A percentile compares a stretch with the other conserved stretches of the same genome.
Conservation (phyloP, 2,888 invertebrate genomes). For the Amorpha juglandis region DNA sequence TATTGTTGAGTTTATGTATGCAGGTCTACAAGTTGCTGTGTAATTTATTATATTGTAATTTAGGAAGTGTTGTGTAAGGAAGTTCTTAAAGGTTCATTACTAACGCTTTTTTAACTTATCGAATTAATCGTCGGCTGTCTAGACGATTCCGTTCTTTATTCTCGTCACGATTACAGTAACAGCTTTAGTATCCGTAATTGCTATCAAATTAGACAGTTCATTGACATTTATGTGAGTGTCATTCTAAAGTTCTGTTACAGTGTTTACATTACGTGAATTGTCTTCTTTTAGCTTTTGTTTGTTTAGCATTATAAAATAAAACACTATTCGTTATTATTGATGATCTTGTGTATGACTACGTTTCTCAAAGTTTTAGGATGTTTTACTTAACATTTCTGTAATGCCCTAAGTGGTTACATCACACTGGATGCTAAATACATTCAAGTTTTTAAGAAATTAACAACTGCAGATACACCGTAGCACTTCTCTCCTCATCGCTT, state of each 20-base stretch:
- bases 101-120: conserved; percentile 14
- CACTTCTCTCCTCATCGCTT: too few species aligned
- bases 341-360: too few species aligned
- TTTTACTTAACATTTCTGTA: too few species aligned
- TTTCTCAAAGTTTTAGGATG: too few species aligned
- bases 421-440: too few species aligned
- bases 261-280: neutral
- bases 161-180: conserved; percentile 18
- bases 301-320: neutral
- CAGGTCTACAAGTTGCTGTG: neutral
- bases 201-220: conserved; percentile 9
- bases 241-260: conserved; percentile 7
- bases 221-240: conserved; percentile 12
- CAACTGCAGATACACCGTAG: too few species aligned
- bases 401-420: too few species aligned
- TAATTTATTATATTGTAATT: conserved; percentile 31
- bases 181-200: conserved; percentile 19
- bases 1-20: neutral
- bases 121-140: conserved; percentile 7
- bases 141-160: conserved; percentile 17
- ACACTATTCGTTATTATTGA: too few species aligned
- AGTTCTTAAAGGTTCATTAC: conserved; percentile 33
- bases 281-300: neutral
- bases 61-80: conserved; percentile 30
- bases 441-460: too few species aligned